Conservation (phyloP, 2,797 vertebrate genomes). For the Apogon talboti region DNA sequence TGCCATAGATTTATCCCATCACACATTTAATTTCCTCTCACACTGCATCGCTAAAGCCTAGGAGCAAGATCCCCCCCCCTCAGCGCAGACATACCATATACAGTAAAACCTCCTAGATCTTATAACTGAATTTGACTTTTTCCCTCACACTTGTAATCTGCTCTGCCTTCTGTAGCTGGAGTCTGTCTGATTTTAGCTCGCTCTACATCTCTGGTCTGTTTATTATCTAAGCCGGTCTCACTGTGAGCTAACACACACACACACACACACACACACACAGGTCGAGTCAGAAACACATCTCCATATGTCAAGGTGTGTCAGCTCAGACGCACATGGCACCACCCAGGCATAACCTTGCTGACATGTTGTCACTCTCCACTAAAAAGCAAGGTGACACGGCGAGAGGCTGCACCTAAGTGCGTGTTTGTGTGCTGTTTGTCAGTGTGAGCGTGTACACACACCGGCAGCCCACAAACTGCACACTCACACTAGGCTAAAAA, state of each 20-base stretch:
- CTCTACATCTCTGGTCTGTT: slow-evolving; percentile 42
- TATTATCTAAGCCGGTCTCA: slow-evolving; percentile 36
- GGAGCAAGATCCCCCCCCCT: slow-evolving; percentile 20
- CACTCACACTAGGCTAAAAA: no score
- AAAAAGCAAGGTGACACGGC: slow-evolving; percentile 65
- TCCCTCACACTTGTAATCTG: background rate
- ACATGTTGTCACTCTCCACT: slow-evolving; percentile 66
- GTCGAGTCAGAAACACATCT: slow-evolving; percentile 35
- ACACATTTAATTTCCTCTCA: slow-evolving; percentile 47
- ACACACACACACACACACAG: slow-evolving; percentile 23
- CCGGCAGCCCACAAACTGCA: no score
- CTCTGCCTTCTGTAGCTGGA: slow-evolving; percentile 10
- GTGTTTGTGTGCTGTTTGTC: slow-evolving; percentile 6
- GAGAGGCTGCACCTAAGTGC: slow-evolving; percentile 33
- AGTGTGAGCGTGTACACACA: no score
- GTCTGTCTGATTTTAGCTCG: slow-evolving; percentile 35
- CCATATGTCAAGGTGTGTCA: slow-evolving; percentile 65
- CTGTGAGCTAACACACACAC: slow-evolving; percentile 7
- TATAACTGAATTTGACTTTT: slow-evolving; percentile 27
- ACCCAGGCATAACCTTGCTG: slow-evolving; percentile 64
- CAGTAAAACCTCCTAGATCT: slow-evolving; percentile 32
- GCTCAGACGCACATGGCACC: slow-evolving; percentile 39
- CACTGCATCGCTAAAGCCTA: slow-evolving; percentile 18
- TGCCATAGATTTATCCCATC: slow-evolving; percentile 40
- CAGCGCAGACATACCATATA: slow-evolving; percentile 26